Evolutionary conservation across 2,888 invertebrate species (phyloP).

Genomic region (Chrysotoxum bicinctum): DNA sequence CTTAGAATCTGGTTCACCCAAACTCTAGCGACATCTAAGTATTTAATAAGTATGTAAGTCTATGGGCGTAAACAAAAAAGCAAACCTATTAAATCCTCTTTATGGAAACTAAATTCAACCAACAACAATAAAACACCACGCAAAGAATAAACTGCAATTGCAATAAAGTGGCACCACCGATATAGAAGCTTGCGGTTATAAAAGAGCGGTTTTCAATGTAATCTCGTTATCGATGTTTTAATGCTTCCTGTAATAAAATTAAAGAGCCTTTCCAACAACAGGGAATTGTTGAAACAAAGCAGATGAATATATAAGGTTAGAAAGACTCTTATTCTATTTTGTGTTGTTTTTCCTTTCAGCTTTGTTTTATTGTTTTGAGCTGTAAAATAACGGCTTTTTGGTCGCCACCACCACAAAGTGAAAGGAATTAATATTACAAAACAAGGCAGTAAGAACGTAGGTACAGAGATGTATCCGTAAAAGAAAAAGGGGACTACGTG

Average conservation of each 20-base stretch:
- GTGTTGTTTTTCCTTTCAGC: not conserved
- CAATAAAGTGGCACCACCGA: conserved; percentile 9
- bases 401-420: not conserved
- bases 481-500: not conserved
- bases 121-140: not conserved
- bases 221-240: conserved; percentile 71
- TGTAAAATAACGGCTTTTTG: conserved; percentile 47
- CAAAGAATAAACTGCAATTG: not conserved
- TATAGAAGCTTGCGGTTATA: conserved; percentile 13
- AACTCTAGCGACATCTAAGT: no score
- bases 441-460: not conserved
- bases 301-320: conserved; percentile 14
- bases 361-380: conserved; percentile 56
- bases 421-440: conserved; percentile 38
- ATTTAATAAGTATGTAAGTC: no score
- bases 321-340: not conserved
- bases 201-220: conserved; percentile 55
- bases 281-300: conserved; percentile 32
- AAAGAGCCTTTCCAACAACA: conserved; percentile 47
- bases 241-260: conserved; percentile 65
- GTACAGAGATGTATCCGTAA: not conserved
- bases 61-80: no score
- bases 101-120: not conserved
- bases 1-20: no score
- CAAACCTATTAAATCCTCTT: no score